Evolutionary conservation across 2,113 vertebrate genomes (phyloP).

Genomic region (Pterophyllum scalare): DNA sequence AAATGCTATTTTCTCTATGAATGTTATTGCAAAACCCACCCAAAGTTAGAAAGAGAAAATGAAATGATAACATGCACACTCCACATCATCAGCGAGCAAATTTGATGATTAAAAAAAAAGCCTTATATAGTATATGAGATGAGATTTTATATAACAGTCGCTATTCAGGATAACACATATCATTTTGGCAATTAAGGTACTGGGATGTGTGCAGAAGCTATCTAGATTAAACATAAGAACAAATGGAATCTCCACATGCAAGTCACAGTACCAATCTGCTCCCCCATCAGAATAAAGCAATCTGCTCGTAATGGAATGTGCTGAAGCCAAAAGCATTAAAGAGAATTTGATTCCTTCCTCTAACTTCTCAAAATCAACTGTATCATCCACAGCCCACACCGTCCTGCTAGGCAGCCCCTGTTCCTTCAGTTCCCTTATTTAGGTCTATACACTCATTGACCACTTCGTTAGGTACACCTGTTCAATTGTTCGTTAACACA

Average conservation of each 20-base stretch:
- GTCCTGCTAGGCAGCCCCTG: background rate
- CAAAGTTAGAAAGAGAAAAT: background rate
- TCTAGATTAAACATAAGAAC: slow-evolving; percentile 39
- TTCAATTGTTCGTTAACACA: too few species aligned
- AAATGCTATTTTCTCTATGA: slow-evolving; percentile 14
- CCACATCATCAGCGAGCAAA: background rate
- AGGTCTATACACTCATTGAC: too few species aligned
- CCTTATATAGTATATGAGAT: background rate
- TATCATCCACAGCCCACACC: slow-evolving; percentile 9
- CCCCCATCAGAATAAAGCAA: slow-evolving; percentile 36
- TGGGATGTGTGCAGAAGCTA: background rate
- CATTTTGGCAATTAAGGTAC: slow-evolving; percentile 23
- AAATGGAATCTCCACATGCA: slow-evolving; percentile 41
- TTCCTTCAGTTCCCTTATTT: background rate
- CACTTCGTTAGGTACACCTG: too few species aligned
- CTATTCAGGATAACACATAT: slow-evolving; percentile 23
- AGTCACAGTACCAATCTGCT: background rate
- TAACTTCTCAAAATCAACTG: slow-evolving; percentile 1
- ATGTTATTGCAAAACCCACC: background rate
- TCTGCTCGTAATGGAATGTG: slow-evolving; percentile 32
- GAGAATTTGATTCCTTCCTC: background rate
- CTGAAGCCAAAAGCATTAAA: background rate
- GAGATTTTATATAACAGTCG: slow-evolving; percentile 1
- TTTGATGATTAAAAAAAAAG: slow-evolving; percentile 20
- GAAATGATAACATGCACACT: background rate